phyloP scores from a whole-genome alignment of 2,888 invertebrate species.

The Orthosia incerta region DNA sequence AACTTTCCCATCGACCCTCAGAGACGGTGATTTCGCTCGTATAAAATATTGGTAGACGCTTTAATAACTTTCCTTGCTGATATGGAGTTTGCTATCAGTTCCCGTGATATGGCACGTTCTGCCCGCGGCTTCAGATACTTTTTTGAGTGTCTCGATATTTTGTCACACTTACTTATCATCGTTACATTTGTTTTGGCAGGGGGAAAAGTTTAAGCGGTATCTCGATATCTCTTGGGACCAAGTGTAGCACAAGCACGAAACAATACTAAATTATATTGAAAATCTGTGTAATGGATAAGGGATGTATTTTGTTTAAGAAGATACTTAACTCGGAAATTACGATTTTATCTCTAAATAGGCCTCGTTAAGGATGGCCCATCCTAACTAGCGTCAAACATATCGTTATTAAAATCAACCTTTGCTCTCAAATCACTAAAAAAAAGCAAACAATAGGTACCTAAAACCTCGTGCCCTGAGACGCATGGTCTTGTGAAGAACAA shows the following conservation, averaged over 20 bases:
- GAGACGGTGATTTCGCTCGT: slow-evolving; percentile 76
- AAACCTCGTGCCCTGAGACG: slow-evolving; percentile 64
- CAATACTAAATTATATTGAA: neutral
- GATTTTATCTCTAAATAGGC: neutral
- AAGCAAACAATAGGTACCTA: slow-evolving; percentile 63
- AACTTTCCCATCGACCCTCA: slow-evolving; percentile 73
- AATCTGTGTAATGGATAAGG: neutral
- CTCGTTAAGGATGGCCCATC: slow-evolving; percentile 15
- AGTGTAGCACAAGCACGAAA: neutral
- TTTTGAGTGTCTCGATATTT: slow-evolving; percentile 67
- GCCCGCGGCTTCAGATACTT: slow-evolving; percentile 66
- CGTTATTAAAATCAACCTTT: slow-evolving; percentile 59
- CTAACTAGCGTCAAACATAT: slow-evolving; percentile 34
- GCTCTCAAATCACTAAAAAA: slow-evolving; percentile 33
- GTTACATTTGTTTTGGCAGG: slow-evolving; percentile 46
- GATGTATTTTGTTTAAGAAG: neutral
- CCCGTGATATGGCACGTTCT: slow-evolving; percentile 81
- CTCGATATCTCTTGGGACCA: slow-evolving; percentile 15
- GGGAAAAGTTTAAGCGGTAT: slow-evolving; percentile 45
- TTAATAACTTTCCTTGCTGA: slow-evolving; percentile 81
- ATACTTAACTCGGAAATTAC: neutral
- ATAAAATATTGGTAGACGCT: slow-evolving; percentile 81
- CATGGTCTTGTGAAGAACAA: slow-evolving; percentile 70
- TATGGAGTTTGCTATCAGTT: slow-evolving; percentile 78
- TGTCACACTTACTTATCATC: slow-evolving; percentile 58